Base-by-base conservation (phyloP, 2,797 vertebrate species). In the Chelmon rostratus region DNA sequence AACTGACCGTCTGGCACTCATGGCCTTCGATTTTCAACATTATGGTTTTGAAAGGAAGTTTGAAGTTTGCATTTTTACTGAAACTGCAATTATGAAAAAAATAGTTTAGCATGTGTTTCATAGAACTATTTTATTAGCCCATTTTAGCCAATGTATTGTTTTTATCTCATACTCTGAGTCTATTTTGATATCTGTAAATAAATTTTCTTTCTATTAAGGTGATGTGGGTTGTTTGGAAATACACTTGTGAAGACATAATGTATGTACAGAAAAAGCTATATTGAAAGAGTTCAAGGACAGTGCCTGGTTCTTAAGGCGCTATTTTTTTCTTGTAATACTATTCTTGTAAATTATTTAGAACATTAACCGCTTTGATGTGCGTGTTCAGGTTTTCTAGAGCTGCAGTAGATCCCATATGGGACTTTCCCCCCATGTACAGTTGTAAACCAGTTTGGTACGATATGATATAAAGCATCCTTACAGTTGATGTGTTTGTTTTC, bases 161-260 rank as follows among this genome's bases (percentile, higher is more conserved):
- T 76, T 80, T 35, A 11, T 68, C 50, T 64, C 54, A 11, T 35
- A 28, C 59, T 78, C 10, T 3, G 37, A 50, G 33, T 25, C 42
- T 75, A 50, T 86, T 86, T 80, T 77, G 16, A 76, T 85, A 78
- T 68, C 53, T 93, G 87, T 90, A 90, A 82, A 90, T 88, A 88
- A 53, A 57, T 64, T 75, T 75, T 65, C 42, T 81, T 74, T 83
- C 13, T 61, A 35, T 73, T 65, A 62, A 73, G 62, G 0, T 76
- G 71, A 70, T 56, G 52, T 73, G 56, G 78, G 63, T 59, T 82
- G 58, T 81, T 44, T 53, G 71, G 3, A 75, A 59, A 67, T 72
- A 75, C 78, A 84, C 77, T 85, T 69, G 61, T 90, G 62, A 74
- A 72, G 58, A 76, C 13, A 59, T 46, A 25, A 52, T 53, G 44